Conservation (phyloP, 2,888 invertebrate genomes). For the Aphidius colemani region DNA sequence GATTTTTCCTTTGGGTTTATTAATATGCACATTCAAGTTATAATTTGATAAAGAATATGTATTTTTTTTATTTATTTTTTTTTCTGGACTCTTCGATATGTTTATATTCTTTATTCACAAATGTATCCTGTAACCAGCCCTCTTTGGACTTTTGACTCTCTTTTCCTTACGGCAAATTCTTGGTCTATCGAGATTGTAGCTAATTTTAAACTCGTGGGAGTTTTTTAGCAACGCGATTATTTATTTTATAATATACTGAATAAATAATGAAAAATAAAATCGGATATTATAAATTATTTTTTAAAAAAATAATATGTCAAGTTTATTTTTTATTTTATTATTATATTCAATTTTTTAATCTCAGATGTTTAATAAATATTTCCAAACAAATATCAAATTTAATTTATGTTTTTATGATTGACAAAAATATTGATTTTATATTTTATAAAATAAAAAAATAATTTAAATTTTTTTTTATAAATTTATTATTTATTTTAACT, state of each 20-base stretch:
- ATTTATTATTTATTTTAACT: too few relatives aligned
- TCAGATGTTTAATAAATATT: neutral
- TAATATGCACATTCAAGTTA: neutral
- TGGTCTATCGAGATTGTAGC: conserved; percentile 17
- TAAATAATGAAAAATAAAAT: too few relatives aligned
- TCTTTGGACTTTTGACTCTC: conserved; percentile 20
- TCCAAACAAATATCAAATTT: neutral
- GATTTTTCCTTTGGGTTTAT: neutral
- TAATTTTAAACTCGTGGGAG: conserved; percentile 30
- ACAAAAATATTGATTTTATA: too few relatives aligned
- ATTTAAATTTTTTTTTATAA: neutral
- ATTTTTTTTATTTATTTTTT: too few relatives aligned
- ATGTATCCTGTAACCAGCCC: too few relatives aligned
- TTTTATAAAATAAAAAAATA: neutral
- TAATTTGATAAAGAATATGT: conserved; percentile 39
- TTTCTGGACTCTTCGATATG: too few relatives aligned
- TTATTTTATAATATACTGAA: neutral
- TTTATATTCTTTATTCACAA: too few relatives aligned
- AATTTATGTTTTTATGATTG: too few relatives aligned
- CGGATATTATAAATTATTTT: too few relatives aligned
- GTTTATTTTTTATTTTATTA: too few relatives aligned
- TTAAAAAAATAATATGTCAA: too few relatives aligned
- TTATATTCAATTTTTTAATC: too few relatives aligned
- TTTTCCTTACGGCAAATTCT: conserved; percentile 21
- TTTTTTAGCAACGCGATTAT: conserved; percentile 7